Conservation (phyloP, 64 coral and sea anemone species). For the Actinia equina region DNA sequence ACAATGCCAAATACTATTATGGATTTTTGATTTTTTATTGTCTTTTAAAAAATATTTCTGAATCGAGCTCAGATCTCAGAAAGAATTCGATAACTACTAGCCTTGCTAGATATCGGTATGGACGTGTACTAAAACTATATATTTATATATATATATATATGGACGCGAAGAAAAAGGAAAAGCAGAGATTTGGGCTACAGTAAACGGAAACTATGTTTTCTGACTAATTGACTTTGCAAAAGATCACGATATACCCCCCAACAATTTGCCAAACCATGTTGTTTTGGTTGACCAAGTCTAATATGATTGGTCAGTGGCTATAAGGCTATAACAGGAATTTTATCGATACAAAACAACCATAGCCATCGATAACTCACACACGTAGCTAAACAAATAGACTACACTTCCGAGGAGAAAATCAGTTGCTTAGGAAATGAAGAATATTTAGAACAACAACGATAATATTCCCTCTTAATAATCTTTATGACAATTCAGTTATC, state of each 20-base stretch:
- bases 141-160: not conserved
- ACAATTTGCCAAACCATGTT: not conserved
- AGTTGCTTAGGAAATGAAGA: not conserved
- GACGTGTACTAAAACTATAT: too few relatives aligned
- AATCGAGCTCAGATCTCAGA: not conserved
- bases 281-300: not conserved
- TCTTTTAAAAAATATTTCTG: not conserved
- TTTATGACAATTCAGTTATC: not conserved
- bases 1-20: not conserved
- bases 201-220: not conserved
- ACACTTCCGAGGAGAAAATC: conserved; percentile 1
- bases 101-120: not conserved
- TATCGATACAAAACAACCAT: not conserved
- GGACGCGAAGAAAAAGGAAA: not conserved
- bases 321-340: not conserved
- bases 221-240: not conserved
- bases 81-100: not conserved
- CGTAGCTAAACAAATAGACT: not conserved
- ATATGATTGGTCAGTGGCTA: not conserved
- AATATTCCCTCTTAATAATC: not conserved
- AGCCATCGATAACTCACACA: not conserved
- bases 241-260: not conserved
- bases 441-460: not conserved
- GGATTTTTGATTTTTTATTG: not conserved
- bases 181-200: not conserved